Conservation (phyloP, 2,888 invertebrate genomes). For the Heliconius cydno region DNA sequence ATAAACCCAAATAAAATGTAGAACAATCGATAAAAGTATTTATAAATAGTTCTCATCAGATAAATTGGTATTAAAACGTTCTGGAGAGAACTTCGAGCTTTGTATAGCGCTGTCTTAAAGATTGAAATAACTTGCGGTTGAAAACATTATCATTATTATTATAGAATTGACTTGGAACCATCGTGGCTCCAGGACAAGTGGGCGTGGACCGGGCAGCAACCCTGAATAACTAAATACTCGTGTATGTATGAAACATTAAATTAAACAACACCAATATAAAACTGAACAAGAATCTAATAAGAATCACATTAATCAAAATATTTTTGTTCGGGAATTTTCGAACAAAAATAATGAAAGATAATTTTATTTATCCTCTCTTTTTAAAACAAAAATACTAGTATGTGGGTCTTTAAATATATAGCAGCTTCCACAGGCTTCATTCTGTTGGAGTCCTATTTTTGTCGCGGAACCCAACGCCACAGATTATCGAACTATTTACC, state of each 20-base stretch:
- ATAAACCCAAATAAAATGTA: not conserved
- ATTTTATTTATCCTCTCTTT: not conserved
- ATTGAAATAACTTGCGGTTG: not conserved
- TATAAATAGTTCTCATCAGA: not conserved
- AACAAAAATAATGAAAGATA: not conserved
- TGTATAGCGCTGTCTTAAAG: not conserved
- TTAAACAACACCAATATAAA: not conserved
- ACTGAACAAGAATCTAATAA: conserved; percentile 8
- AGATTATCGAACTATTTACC: no score
- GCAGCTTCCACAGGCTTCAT: no score
- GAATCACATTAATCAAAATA: conserved; percentile 1
- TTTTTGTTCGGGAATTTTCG: not conserved
- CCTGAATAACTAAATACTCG: no score
- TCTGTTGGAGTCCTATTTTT: not conserved
- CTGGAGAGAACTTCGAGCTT: not conserved
- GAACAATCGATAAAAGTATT: not conserved
- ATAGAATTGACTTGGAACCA: no score
- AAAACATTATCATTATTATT: no score
- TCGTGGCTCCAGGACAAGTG: no score
- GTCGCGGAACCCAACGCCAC: not conserved
- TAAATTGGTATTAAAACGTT: not conserved
- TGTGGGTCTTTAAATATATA: not conserved
- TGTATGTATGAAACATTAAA: not conserved
- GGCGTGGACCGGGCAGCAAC: no score
- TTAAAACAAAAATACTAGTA: not conserved